Evolutionary conservation across 2,888 invertebrate species (phyloP), one percentile per base, ranked within the genome.

Genomic region (Yponomeuta malinellus): DNA sequence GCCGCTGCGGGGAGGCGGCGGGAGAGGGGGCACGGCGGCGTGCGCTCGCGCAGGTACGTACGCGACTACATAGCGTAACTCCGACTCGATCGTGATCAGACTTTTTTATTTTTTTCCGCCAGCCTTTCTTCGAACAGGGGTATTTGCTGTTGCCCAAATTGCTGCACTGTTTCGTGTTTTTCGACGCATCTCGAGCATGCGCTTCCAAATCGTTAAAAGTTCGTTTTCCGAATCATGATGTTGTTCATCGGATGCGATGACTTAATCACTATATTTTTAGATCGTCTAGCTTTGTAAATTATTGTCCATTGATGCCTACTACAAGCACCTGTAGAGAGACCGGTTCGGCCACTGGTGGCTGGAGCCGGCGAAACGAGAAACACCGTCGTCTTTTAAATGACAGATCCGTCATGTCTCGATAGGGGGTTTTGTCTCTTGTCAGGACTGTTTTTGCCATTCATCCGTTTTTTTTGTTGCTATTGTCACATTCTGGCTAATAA

Each of bases 11-110:
- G 71, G 75, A 76, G 76, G 75, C 77, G 76, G 73, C 75, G 73
- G 74, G 76, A 75, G 73, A 72, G 71, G 71, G 73, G 73, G 72
- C 69, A 72, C 72, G 71, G 73, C 72, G 75, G 73, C 72, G 75
- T 78, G 84, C 84, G 85, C 83, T 79, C 77, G 77, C 87, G 85
- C 88, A 87, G 88, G 88, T 87, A 88, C 84, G 88, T 87, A 88
- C 84, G 83, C 83, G 81, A 83, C 79, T 82, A 80, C 83, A 82
- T 85, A 85, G 85, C 86, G 87, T 86, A 86, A 85, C 81, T 86
- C 82, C 86, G 83, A 87, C 88, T 86, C 83, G 87, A 88, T 85
- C 88, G 88, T 88, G 88, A 89, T 88, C 85, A 82, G 82, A 83
- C 86, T 89, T 78, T 78, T 79, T 9, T 8, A 31, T 48, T 78